Evolutionary conservation across 2,888 invertebrate species (phyloP), one percentile per base, ranked within the genome.

Genomic region (Apeira syringaria): DNA sequence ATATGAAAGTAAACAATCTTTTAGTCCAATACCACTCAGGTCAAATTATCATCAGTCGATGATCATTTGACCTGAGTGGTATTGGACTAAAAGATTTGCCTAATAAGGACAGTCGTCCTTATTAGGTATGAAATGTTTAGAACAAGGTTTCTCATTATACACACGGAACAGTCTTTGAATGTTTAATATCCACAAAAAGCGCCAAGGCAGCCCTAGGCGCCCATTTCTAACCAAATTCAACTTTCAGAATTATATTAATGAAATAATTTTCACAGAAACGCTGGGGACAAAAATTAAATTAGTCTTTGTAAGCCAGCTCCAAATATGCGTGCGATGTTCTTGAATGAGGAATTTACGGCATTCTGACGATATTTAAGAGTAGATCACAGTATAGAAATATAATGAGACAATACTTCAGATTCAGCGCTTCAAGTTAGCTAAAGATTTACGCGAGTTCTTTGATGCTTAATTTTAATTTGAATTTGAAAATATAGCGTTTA

Each of bases 241-340:
- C 50, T 47, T 50, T 52, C 15, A 15, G 42, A 48, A 54, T 52
- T 44, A 49, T 43, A 55, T 54, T 52, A 58, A 53, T 52, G 41
- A 54, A 53, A 53, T 48, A 47, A 53, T 55, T 52, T 53, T 50
- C 28, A 15, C 38, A 32, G 39, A 35, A 29, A 39, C 24, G 32
- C 18, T 35, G 26, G 35, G 3, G 31, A 32, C 45, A 43, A 51
- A 43, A 43, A 46, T 46, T 52, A 32, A 52, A 46, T 48, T 42
- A 51, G 44, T 13, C 26, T 38, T 27, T 39, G 30, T 39, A n/a
- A 25, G 8, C 24, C 2, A 3, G 20, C n/a, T 10, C 7, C 25
- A 31, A 35, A 30, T 35, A 39, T 35, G 34, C 38, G 25, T 10
- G 9, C 31, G 10, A 25, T 22, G 27, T 22, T 27, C 15, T 33